Evolutionary conservation across 1,140 invertebrate genomes (phyloP).

Genomic region (Drosophila santomea): DNA sequence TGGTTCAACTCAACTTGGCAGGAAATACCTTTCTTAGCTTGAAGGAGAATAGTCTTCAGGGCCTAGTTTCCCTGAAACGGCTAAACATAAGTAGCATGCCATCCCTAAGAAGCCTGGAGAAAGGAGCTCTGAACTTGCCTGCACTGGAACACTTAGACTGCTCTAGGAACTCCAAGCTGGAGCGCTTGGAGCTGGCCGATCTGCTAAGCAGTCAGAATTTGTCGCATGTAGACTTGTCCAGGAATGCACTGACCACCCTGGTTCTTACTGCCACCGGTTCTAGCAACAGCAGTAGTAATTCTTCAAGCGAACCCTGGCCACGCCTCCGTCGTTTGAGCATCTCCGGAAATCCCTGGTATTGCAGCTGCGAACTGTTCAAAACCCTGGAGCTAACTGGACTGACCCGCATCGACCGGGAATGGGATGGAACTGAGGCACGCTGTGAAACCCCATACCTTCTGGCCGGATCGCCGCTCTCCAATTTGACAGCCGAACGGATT

Average conservation of each 20-base stretch:
- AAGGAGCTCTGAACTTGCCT: constrained; percentile 85
- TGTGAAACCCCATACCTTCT: constrained; percentile 76
- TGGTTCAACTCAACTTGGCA: constrained; percentile 86
- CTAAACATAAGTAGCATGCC: constrained; percentile 87
- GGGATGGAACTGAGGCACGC: constrained; percentile 35
- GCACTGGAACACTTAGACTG: constrained; percentile 68
- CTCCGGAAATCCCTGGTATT: constrained; percentile 87
- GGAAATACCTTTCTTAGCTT: constrained; percentile 86
- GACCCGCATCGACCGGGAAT: constrained; percentile 28
- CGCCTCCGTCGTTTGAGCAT: constrained; percentile 85
- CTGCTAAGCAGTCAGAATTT: constrained; percentile 55
- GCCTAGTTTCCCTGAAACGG: constrained; percentile 85
- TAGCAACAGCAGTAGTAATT: constrained; percentile 1
- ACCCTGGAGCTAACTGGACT: constrained; percentile 54
- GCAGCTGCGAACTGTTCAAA: constrained; percentile 85
- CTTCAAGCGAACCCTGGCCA: constrained; percentile 44
- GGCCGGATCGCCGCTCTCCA: constrained; percentile 58
- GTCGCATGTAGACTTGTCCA: constrained; percentile 74
- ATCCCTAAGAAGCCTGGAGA: constrained; percentile 85
- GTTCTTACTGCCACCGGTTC: constrained; percentile 27
- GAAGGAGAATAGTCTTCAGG: constrained; percentile 86
- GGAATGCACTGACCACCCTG: constrained; percentile 86
- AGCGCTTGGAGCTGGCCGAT: constrained; percentile 57
- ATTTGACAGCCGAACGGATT: constrained; percentile 65
- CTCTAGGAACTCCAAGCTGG: constrained; percentile 67